These are phyloP conservation scores for Melanchra persicariae DNA, from an alignment of 2,888 invertebrate species.

Conservation along the genomic window DNA sequence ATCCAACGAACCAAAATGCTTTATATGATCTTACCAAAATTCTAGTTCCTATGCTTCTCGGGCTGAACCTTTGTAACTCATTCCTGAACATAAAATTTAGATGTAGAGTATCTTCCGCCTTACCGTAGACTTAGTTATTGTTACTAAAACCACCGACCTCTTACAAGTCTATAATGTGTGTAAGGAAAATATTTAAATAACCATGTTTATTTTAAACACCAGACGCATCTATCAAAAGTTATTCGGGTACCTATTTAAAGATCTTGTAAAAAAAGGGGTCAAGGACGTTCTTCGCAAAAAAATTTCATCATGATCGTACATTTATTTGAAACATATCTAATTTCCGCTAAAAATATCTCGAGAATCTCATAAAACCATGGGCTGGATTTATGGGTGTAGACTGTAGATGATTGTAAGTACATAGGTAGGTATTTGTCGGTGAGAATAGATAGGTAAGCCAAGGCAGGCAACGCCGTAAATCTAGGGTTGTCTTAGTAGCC, in stretches of 20 bases:
- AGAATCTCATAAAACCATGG: not conserved
- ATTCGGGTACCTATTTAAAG: constrained; percentile 28
- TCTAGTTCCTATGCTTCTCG: no score
- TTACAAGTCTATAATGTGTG: not conserved
- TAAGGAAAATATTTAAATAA: constrained; percentile 24
- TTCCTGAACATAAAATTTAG: no score
- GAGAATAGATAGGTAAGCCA: no score
- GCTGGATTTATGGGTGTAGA: not conserved
- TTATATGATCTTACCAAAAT: no score
- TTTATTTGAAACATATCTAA: constrained; percentile 8
- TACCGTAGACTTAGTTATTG: no score
- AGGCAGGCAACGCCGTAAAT: no score
- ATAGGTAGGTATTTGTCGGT: not conserved
- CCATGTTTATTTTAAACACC: constrained; percentile 25
- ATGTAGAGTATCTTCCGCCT: no score
- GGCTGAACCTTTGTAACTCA: no score
- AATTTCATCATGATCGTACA: constrained; percentile 22
- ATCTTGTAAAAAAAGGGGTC: constrained; percentile 21
- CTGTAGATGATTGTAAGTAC: not conserved
- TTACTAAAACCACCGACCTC: not conserved
- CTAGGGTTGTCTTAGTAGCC: no score
- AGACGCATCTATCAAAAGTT: constrained; percentile 23
- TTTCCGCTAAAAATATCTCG: constrained; percentile 22
- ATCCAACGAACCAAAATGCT: no score
- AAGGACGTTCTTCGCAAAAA: constrained; percentile 30